Base-by-base conservation (phyloP, 2,888 invertebrate genomes). In the Thumatha senex region DNA sequence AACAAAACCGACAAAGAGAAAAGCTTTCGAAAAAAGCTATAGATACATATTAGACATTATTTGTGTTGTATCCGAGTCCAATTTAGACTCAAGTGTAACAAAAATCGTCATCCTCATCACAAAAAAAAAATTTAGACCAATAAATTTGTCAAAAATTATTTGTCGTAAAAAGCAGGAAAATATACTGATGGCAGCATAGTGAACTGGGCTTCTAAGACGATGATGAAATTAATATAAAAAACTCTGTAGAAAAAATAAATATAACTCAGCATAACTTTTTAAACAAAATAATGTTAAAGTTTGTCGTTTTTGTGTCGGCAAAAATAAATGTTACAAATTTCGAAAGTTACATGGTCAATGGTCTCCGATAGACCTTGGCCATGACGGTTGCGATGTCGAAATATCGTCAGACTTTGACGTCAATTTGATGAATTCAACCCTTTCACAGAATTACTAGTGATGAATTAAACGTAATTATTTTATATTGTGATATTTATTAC, bases 291-390 rank as follows among this genome's bases (percentile, higher is more conserved):
- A 46, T 46, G 42, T 48, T 43, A 38, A 39, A 40, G n/a, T 29
- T 49, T 18, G 29, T 36, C 5, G 18, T 33, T 33, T 33, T 18
- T 36, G 40, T 33, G 30, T 40, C 40, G 38, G 42, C 49, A 44
- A 54, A 57, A 67, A 61, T 60, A 67, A 55, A 51, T 56, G 49
- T 55, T 60, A 58, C 58, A 54, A 52, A 58, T 69, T 70, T 68
- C 56, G 61, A 70, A 67, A 67, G 61, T 57, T 61, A 52, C 61
- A 61, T 63, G 63, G 63, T 64, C 68, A 70, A 59, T 61, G 63
- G 68, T 65, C 58, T 52, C 53, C 53, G 29, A 54, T 47, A 55
- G 50, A 56, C 71, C 71, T 68, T 71, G 71, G 61, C 70, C 72
- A 63, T 71, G 72, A 65, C 58, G 67, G 58, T 46, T 48, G 56